These are phyloP conservation scores for Malurus leucopterus DNA, from an alignment of 2,797 vertebrate species.

Conservation along the genomic window DNA sequence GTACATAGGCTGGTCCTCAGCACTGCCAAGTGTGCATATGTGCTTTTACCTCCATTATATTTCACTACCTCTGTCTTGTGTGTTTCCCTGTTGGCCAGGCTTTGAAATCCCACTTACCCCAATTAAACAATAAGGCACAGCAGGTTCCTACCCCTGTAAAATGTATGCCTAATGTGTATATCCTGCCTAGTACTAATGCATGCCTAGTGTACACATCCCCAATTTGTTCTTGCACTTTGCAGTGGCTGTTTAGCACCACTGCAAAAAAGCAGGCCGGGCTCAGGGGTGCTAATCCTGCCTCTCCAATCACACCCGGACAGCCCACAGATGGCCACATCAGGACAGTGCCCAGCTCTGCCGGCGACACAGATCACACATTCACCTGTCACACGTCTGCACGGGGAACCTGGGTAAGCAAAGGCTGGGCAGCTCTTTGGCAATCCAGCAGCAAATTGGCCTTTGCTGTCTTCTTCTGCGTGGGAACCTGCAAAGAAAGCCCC, in stretches of 20 bases:
- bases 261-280: neutral
- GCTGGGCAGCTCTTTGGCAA: fast-evolving
- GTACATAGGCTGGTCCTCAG: neutral
- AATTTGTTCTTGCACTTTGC: neutral
- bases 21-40: neutral
- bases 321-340: neutral
- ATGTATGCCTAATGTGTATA: neutral
- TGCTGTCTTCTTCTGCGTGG: too few species aligned
- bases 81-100: neutral
- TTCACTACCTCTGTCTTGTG: fast-evolving
- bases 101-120: neutral
- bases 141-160: neutral
- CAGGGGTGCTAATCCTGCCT: neutral
- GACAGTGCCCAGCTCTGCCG: too few species aligned
- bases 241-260: neutral
- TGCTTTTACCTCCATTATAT: neutral
- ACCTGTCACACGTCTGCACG: fast-evolving
- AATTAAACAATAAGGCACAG: neutral
- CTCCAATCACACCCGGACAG: neutral
- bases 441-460: fast-evolving
- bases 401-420: fast-evolving
- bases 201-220: fast-evolving
- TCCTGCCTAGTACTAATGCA: neutral
- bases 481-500: neutral
- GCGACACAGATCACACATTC: neutral